These are phyloP conservation scores for Lethenteron camtschaticum DNA, from an alignment of 2,113 vertebrate genomes.

Conservation along the genomic window DNA sequence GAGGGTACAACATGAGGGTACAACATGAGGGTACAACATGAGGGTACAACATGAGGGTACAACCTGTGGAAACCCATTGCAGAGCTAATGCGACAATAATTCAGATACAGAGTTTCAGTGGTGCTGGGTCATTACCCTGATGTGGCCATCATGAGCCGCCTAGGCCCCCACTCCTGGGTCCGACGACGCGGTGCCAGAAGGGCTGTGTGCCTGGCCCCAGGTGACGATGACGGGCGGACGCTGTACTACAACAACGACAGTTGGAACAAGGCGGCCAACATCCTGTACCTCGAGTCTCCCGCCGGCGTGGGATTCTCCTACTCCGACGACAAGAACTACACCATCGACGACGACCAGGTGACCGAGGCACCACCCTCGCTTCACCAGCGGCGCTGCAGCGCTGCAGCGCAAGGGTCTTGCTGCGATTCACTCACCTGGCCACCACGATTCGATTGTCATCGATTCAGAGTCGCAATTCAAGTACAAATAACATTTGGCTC, in stretches of 20 bases:
- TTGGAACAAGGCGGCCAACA: slow-evolving; percentile 33
- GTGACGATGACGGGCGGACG: slow-evolving; percentile 24
- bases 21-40: no score
- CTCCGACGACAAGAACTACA: slow-evolving; percentile 23
- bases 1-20: no score
- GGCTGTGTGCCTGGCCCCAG: slow-evolving; percentile 12
- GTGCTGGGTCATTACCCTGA: neutral
- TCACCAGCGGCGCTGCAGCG: no score
- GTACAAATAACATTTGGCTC: no score
- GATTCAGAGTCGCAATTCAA: no score
- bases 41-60: no score
- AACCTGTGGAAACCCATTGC: neutral
- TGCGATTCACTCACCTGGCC: no score
- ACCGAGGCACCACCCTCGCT: no score
- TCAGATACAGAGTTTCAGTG: fast-evolving
- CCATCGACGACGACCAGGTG: slow-evolving; percentile 27
- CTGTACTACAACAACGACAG: slow-evolving; percentile 30
- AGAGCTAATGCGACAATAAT: neutral
- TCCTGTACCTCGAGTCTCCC: slow-evolving; percentile 33
- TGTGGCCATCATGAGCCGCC: neutral
- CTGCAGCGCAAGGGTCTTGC: no score
- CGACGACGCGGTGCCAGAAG: neutral
- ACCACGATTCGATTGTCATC: no score
- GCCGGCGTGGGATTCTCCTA: slow-evolving; percentile 40
- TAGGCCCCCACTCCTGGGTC: neutral